Base-by-base conservation (phyloP, 2,113 vertebrate species). In the Xiphophorus hellerii region DNA sequence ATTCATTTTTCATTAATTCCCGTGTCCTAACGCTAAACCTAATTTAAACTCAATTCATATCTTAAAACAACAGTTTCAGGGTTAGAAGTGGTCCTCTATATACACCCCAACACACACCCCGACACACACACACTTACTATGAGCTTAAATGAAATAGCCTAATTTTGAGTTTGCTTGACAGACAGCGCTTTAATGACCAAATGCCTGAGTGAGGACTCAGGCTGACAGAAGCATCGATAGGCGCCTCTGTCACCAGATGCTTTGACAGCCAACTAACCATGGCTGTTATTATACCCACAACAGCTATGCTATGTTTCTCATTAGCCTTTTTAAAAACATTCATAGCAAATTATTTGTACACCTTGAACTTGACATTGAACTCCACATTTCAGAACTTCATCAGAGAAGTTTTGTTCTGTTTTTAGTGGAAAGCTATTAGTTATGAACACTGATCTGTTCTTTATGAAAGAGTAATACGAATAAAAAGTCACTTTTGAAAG, bases 171-270 rank as follows among this genome's bases (percentile, higher is more conserved):
- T 65, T 74, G 87, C 88, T 88, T 92, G 89, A 93, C 81, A 79
- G 89, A 89, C 90, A 90, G 79, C 20, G 76, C 82, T 92, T 90
- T 92, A 93, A 92, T 91, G 88, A 88, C 78, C 78, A 3, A 70
- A 75, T 69, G 82, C 72, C 72, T 27, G 80, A 74, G 66, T 80
- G 84, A 85, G 76, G 90, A 79, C 73, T 85, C 84, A 80, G 80
- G 89, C 76, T 84, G 87, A 87, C 83, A 89, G 85, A 82, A 73
- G 71, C 72, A 82, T 84, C 73, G 83, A 71, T 66, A 81, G 76
- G 67, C 74, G 80, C 65, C 63, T 74, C 81, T 77, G 73, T 86
- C 84, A 76, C 58, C 29, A 74, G 37, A 51, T 66, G 76, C 69
- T 82, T 77, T 74, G 73, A 73, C 68, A 71, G 78, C 61, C 69